Evolutionary conservation across 2,888 invertebrate species (phyloP).

Genomic region (Lingula anatina): DNA sequence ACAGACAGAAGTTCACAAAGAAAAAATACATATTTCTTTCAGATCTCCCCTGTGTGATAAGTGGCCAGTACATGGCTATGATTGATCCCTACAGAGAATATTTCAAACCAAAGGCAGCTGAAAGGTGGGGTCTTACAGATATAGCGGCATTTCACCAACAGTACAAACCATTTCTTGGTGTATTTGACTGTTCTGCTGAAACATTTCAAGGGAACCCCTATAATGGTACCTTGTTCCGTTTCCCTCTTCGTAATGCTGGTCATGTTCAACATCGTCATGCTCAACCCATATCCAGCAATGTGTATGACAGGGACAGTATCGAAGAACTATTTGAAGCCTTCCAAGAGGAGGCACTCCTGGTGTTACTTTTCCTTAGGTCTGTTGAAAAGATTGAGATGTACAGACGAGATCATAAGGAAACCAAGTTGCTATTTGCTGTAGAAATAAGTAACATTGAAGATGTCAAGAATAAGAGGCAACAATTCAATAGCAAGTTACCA

Average conservation of each 20-base stretch:
- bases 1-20: too few relatives aligned
- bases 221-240: too few relatives aligned
- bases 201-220: slow-evolving; percentile 18
- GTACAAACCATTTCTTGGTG: slow-evolving; percentile 18
- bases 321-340: too few relatives aligned
- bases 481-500: too few relatives aligned
- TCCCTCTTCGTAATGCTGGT: too few relatives aligned
- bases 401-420: too few relatives aligned
- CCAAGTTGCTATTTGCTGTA: too few relatives aligned
- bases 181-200: slow-evolving; percentile 19
- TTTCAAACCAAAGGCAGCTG: not conserved
- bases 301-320: slow-evolving; percentile 23
- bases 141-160: slow-evolving; percentile 15
- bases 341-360: too few relatives aligned
- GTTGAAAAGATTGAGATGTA: slow-evolving; percentile 27
- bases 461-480: too few relatives aligned
- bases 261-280: too few relatives aligned
- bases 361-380: slow-evolving; percentile 37
- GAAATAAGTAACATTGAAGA: too few relatives aligned
- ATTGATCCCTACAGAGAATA: not conserved
- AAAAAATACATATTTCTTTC: slow-evolving; percentile 10
- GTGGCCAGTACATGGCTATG: slow-evolving; percentile 6
- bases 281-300: slow-evolving; percentile 26
- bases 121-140: slow-evolving; percentile 8
- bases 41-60: slow-evolving; percentile 38